Conservation (phyloP, 2,113 vertebrate genomes). For the Oceanites oceanicus region DNA sequence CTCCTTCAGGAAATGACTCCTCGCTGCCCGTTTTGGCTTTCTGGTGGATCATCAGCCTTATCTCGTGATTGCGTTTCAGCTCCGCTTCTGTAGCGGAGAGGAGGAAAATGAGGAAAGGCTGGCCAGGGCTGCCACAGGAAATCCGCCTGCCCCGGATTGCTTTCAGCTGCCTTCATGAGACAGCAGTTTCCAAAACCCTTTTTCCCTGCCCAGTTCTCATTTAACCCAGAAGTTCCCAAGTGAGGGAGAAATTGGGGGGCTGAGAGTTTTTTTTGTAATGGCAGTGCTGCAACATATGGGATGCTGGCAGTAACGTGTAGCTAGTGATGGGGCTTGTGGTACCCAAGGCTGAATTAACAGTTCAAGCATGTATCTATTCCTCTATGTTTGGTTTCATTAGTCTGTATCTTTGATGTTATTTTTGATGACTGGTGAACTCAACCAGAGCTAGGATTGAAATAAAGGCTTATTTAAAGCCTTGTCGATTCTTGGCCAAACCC, state of each 20-base stretch:
- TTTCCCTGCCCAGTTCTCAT: background rate
- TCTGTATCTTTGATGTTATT: background rate
- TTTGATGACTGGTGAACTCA: background rate
- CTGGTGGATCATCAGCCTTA: background rate
- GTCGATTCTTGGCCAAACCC: background rate
- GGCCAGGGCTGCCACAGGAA: constrained; percentile 21
- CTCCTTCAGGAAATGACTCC: constrained; percentile 39
- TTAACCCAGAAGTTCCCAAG: background rate
- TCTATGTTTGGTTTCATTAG: background rate
- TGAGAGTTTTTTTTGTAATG: background rate
- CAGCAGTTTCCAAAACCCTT: constrained; percentile 28
- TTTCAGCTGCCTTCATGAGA: constrained; percentile 32
- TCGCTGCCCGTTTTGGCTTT: background rate
- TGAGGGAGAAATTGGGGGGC: background rate
- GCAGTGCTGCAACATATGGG: background rate
- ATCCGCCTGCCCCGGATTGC: background rate
- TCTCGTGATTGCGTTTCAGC: background rate
- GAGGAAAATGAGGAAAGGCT: constrained; percentile 29
- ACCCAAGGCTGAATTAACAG: background rate
- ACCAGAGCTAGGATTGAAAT: background rate
- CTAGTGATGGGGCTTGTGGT: background rate
- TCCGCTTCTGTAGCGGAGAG: background rate
- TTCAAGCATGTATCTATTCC: background rate
- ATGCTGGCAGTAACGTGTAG: background rate
- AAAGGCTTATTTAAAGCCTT: background rate